A percentile compares a stretch with the other conserved stretches of the same genome.
These are phyloP conservation scores for Thunnus thynnus DNA, from an alignment of 2,113 vertebrate genomes.

Conservation along the genomic window DNA sequence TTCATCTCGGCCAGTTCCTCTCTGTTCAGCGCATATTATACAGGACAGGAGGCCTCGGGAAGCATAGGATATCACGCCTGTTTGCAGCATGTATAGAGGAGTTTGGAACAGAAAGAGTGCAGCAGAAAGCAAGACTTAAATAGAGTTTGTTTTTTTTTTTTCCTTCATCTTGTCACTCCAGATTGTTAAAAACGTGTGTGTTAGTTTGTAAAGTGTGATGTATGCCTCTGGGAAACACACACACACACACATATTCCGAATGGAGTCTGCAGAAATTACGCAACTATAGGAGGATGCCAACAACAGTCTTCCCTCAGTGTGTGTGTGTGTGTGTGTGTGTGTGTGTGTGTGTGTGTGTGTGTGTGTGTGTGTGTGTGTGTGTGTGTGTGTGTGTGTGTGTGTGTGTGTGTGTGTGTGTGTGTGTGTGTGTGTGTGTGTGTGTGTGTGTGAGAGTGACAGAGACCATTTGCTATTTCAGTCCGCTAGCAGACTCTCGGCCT, in stretches of 20 bases:
- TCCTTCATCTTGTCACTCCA: not conserved
- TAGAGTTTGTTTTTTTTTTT: not conserved
- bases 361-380: constrained; percentile 30
- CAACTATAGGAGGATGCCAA: constrained; percentile 56
- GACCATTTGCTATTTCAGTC: constrained; percentile 73
- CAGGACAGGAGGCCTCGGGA: constrained; percentile 64
- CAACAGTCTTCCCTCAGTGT: constrained; percentile 47
- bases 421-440: constrained; percentile 35
- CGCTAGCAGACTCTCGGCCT: constrained; percentile 61
- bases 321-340: constrained; percentile 32
- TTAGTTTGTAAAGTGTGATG: constrained; percentile 44
- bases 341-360: constrained; percentile 30
- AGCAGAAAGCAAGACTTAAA: constrained; percentile 6
- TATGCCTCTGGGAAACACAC: constrained; percentile 27
- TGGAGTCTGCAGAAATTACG: constrained; percentile 56
- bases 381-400: constrained; percentile 35
- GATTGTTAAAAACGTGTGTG: constrained; percentile 40
- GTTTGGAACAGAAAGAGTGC: constrained; percentile 28
- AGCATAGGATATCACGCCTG: constrained; percentile 70
- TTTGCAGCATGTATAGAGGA: constrained; percentile 64
- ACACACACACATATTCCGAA: constrained; percentile 11
- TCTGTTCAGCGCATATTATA: constrained; percentile 53
- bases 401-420: constrained; percentile 28
- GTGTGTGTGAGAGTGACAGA: constrained; percentile 42
- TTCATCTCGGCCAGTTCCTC: constrained; percentile 53